These are phyloP conservation scores for Berghia stephanieae DNA, from an alignment of 1,140 invertebrate genomes.

Conservation along the genomic window DNA sequence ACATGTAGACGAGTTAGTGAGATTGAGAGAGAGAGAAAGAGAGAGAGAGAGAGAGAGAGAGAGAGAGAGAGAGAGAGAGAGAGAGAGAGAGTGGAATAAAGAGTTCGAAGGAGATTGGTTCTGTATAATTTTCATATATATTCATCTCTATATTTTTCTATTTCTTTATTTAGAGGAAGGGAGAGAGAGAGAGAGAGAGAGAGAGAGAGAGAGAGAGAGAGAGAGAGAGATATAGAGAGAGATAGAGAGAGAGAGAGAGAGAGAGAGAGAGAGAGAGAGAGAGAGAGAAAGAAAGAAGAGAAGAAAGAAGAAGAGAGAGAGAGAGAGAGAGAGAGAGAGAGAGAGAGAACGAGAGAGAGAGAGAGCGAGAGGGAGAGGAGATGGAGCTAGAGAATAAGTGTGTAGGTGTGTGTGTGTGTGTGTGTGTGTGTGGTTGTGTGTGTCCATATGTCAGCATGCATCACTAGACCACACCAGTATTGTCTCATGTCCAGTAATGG, in stretches of 20 bases:
- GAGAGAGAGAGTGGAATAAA: background rate
- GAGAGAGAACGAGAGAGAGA: too few species aligned
- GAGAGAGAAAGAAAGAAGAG: background rate
- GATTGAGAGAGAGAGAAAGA: background rate
- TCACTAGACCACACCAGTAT: too few species aligned
- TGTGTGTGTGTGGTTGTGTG: too few species aligned
- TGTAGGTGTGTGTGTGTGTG: slow-evolving; percentile 25
- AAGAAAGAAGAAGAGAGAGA: background rate
- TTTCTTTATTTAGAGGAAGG: background rate
- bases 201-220: slow-evolving; percentile 5
- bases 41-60: background rate
- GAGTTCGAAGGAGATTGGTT: background rate
- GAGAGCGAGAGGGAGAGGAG: too few species aligned
- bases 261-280: background rate
- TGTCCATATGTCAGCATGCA: too few species aligned
- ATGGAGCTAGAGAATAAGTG: background rate
- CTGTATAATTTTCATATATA: background rate
- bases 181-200: background rate
- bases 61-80: background rate
- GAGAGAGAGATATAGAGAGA: background rate
- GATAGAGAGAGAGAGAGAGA: background rate
- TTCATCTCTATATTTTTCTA: background rate
- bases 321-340: background rate
- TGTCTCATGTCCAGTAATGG: too few species aligned
- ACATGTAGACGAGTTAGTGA: background rate